A percentile compares a stretch with the other conserved stretches of the same genome.
Evolutionary conservation across 2,113 vertebrate species (phyloP).

Genomic region (Campylomormyrus numenius): DNA sequence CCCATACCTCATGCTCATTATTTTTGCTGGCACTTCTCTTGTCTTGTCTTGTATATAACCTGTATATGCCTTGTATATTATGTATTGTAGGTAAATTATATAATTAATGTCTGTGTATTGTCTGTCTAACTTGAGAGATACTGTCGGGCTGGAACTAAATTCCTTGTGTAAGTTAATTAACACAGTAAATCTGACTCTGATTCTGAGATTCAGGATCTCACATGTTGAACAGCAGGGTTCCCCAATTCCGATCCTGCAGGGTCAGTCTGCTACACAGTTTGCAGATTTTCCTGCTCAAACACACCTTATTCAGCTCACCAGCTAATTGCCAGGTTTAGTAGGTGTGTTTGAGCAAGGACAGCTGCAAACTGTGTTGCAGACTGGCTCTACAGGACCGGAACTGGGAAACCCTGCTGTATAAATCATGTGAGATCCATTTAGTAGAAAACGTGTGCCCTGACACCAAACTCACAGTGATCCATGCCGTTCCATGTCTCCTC

Average conservation of each 20-base stretch:
- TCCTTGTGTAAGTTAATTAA: neutral
- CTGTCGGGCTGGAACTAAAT: neutral
- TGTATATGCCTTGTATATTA: neutral
- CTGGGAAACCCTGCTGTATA: neutral
- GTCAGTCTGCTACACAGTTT: no score
- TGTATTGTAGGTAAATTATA: neutral
- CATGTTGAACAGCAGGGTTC: neutral
- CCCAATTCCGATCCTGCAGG: neutral
- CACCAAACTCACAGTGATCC: neutral
- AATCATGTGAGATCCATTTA: neutral
- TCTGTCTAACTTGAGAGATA: neutral
- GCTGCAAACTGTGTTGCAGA: no score
- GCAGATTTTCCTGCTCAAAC: no score
- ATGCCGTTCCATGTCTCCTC: slow-evolving; percentile 11
- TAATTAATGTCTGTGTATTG: neutral
- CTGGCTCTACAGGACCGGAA: no score
- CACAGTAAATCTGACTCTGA: neutral
- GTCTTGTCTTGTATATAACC: neutral
- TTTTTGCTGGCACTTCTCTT: neutral
- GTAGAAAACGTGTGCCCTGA: neutral
- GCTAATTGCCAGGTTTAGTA: no score
- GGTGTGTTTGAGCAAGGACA: no score
- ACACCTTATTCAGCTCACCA: no score
- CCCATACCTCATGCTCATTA: neutral
- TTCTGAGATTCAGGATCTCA: neutral